These are phyloP conservation scores for Germaria angustata DNA, from an alignment of 2,888 invertebrate species.

Conservation along the genomic window DNA sequence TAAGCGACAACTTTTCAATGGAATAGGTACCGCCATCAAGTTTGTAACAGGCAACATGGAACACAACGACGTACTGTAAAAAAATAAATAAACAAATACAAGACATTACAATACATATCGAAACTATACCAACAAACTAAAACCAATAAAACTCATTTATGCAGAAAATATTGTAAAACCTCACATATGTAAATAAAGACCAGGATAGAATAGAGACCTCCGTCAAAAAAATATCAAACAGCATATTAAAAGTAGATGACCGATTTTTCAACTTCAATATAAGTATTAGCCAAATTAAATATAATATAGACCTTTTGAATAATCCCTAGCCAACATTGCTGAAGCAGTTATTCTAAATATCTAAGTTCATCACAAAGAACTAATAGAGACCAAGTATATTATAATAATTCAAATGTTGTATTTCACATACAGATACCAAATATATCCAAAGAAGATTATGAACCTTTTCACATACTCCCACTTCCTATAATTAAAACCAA, in stretches of 20 bases:
- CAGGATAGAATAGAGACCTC: too few relatives aligned
- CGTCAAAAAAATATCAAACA: conserved; percentile 4
- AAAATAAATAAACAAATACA: conserved; percentile 35
- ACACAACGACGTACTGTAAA: too few relatives aligned
- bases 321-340: conserved; percentile 51
- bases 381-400: neutral
- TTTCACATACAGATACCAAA: conserved; percentile 52
- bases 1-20: conserved; percentile 50
- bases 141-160: neutral
- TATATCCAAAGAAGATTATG: conserved; percentile 36
- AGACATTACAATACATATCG: neutral
- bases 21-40: conserved; percentile 49
- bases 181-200: too few relatives aligned
- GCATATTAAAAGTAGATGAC: conserved; percentile 10
- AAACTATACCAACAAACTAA: too few relatives aligned
- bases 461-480: conserved; percentile 45
- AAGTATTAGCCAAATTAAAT: conserved; percentile 37
- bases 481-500: conserved; percentile 52
- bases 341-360: conserved; percentile 37
- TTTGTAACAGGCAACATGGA: conserved; percentile 54
- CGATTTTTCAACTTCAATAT: conserved; percentile 29
- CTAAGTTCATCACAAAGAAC: neutral
- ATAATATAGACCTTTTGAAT: conserved; percentile 54
- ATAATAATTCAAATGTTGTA: too few relatives aligned
- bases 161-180: neutral